Evolutionary conservation across 2,797 vertebrate genomes (phyloP), one percentile per base, ranked within the genome.

Genomic region (Acropternis orthonyx): DNA sequence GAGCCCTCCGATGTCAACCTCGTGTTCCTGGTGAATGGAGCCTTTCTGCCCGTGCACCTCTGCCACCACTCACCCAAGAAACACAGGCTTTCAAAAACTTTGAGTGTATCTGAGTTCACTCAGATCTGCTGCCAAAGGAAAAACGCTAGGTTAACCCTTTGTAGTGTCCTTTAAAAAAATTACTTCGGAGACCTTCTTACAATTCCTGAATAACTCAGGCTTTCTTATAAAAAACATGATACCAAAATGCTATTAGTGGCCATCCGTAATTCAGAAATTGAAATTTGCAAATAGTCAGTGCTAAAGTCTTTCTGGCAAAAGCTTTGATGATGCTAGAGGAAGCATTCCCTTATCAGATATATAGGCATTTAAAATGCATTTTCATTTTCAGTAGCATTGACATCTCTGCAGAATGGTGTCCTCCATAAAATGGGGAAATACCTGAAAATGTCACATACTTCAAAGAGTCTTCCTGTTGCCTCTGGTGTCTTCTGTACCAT

Each of bases 11-110:
- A 8, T 19, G 22, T 62, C 65, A 91, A 1, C 7, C 26, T 36
- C 0, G 0, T 15, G 26, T 67, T 88, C 12, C 28, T 22, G 2
- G 52, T 3, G 16, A 61, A 67, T 41, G 32, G 58, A 78, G 17
- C 32, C 28, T 91, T 88, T 62, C 44, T 74, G 37, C 61, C 26
- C 0, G 0, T 14, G 2, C n/a, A 8, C 30, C 7, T 63, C 44
- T 61, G 59, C 34, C 34, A 27, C 22, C 17, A 24, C 17, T 24
- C 27, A n/a, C 27, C 34, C 32, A 52, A 44, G 34, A 65, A 78
- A 21, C 46, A 13, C 2, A 27, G 27, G 17, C 27, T 88, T 80
- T 80, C 56, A 55, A 51, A 67, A 59, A 24, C 39, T 71, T 20
- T 71, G 48, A n/a, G 18, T 9, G 0, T 54, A 12, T 56, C 34